phyloP scores from a whole-genome alignment of 2,113 vertebrate genomes.

The Hemiscyllium ocellatum region DNA sequence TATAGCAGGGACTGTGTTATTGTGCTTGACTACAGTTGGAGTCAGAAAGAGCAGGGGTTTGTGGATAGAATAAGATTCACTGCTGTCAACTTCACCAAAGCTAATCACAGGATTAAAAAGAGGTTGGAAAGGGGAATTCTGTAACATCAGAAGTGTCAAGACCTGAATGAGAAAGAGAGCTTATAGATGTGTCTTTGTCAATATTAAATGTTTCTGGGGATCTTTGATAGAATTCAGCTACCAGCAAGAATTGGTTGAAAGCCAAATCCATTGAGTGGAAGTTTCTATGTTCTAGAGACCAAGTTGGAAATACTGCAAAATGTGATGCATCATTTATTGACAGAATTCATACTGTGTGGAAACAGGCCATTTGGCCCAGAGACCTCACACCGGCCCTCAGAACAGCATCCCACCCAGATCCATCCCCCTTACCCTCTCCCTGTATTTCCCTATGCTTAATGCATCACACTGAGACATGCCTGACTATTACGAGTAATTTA shows the following conservation, averaged over 20 bases:
- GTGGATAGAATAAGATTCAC: background rate
- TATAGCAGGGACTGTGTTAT: background rate
- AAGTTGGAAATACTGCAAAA: background rate
- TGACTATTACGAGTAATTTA: no score
- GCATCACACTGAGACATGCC: no score
- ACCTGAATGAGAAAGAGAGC: background rate
- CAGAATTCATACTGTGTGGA: no score
- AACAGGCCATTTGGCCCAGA: no score
- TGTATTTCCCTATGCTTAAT: no score
- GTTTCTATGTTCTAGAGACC: background rate
- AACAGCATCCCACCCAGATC: no score
- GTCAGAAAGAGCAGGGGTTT: background rate
- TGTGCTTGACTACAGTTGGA: background rate
- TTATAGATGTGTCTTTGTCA: background rate
- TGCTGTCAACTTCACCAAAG: background rate
- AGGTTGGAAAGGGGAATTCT: background rate
- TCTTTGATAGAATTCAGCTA: background rate
- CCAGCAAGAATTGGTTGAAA: background rate
- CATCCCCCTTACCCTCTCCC: no score
- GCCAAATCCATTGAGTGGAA: background rate
- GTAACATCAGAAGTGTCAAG: background rate
- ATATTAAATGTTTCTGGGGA: background rate
- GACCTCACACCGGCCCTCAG: no score
- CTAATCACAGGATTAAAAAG: background rate
- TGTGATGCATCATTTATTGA: background rate